Evolutionary conservation across 2,888 invertebrate genomes (phyloP).

Genomic region (Salticus scenicus): DNA sequence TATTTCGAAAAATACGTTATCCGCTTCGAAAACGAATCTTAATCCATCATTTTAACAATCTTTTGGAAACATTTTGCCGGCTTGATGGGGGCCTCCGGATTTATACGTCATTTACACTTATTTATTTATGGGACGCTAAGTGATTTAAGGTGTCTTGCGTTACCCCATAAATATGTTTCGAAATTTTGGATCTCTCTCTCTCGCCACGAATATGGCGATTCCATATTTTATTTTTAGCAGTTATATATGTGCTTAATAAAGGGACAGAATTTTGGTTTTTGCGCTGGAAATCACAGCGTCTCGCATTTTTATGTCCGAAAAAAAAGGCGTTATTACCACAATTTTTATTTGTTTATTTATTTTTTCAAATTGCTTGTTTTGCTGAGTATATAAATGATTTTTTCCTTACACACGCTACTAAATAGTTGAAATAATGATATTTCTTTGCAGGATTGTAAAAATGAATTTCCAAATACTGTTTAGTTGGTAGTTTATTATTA

Average conservation of each 20-base stretch:
- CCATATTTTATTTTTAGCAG: conserved; percentile 31
- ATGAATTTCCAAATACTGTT: too few species aligned
- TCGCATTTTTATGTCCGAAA: not conserved
- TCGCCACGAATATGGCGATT: not conserved
- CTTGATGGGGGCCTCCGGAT: conserved; percentile 46
- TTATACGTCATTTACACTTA: conserved; percentile 64
- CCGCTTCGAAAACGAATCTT: not conserved
- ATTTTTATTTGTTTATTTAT: conserved; percentile 32
- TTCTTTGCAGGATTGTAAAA: too few species aligned
- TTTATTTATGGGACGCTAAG: conserved; percentile 64
- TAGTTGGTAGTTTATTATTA: too few species aligned
- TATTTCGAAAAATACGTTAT: not conserved
- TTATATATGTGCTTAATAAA: conserved; percentile 33
- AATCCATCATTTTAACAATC: conserved; percentile 59
- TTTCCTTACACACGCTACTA: too few species aligned
- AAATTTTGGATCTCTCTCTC: conserved; percentile 4
- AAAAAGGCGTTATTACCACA: not conserved
- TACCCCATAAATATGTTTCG: conserved; percentile 61
- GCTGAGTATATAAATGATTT: conserved; percentile 25
- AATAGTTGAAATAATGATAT: too few species aligned
- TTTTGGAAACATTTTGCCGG: conserved; percentile 28
- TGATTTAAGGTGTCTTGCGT: conserved; percentile 61
- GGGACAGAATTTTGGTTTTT: conserved; percentile 25
- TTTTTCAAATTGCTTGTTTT: conserved; percentile 28
- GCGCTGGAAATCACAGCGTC: not conserved